Percentiles rank a stretch among this genome's conserved stretches.
phyloP scores from a whole-genome alignment of 2,797 vertebrate species.

The Gymnothorax reevesii region DNA sequence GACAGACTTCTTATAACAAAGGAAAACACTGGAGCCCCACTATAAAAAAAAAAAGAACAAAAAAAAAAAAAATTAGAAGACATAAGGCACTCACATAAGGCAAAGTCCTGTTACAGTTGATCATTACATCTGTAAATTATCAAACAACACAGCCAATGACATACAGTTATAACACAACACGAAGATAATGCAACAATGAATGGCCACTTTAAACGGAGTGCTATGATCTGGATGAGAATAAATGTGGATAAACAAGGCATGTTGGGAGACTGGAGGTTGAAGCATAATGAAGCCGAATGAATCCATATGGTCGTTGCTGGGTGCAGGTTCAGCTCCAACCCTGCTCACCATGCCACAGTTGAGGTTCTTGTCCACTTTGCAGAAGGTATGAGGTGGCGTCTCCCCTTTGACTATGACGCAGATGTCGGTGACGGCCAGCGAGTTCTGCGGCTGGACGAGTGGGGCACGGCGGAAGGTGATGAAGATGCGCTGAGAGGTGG shows the following conservation, averaged over 20 bases:
- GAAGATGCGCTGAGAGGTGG: constrained; percentile 92
- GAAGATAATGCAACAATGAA: background rate
- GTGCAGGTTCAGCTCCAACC: background rate
- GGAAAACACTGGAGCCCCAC: constrained; percentile 97
- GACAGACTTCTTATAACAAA: constrained; percentile 98
- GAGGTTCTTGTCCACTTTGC: constrained; percentile 97
- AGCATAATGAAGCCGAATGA: background rate
- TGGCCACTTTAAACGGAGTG: background rate
- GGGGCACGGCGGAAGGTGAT: constrained; percentile 87
- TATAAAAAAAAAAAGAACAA: constrained; percentile 61
- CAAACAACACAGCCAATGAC: background rate
- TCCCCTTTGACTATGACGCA: constrained; percentile 97
- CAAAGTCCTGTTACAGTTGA: background rate
- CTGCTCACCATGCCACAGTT: constrained; percentile 92
- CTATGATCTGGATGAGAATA: background rate
- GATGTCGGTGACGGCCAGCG: constrained; percentile 93
- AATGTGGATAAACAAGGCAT: background rate
- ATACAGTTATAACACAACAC: background rate
- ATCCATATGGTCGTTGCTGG: background rate
- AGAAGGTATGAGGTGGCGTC: constrained; percentile 95
- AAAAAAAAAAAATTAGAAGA: constrained; percentile 40
- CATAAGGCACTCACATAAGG: background rate
- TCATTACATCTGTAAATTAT: background rate
- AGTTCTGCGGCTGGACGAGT: constrained; percentile 85
- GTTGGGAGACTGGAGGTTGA: background rate